phyloP scores from a whole-genome alignment of 2,888 invertebrate genomes.

The Clepsis dumicolana region DNA sequence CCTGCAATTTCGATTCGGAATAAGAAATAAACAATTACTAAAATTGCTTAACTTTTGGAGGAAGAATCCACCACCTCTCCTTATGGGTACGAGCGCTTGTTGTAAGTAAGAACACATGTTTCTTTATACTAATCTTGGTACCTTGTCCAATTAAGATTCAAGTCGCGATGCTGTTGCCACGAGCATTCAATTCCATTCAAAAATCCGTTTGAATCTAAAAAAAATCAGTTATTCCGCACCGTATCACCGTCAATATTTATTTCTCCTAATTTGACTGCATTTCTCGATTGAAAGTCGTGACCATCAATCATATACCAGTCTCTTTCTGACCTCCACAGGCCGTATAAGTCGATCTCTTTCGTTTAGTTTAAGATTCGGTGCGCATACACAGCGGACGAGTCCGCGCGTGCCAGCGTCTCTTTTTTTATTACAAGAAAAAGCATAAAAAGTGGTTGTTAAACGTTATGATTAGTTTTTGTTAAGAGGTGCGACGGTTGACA shows the following conservation, averaged over 20 bases:
- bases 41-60: background rate
- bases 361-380: slow-evolving; percentile 66
- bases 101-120: background rate
- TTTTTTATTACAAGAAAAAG: slow-evolving; percentile 76
- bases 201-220: slow-evolving; percentile 48
- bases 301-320: slow-evolving; percentile 71
- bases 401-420: slow-evolving; percentile 74
- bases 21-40: background rate
- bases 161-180: slow-evolving; percentile 20
- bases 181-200: slow-evolving; percentile 46
- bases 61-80: background rate
- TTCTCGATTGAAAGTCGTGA: slow-evolving; percentile 72
- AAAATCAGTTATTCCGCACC: slow-evolving; percentile 58
- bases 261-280: slow-evolving; percentile 83
- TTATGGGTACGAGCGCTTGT: background rate
- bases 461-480: slow-evolving; percentile 69
- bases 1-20: background rate
- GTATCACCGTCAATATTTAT: slow-evolving; percentile 72
- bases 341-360: slow-evolving; percentile 58
- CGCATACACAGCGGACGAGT: slow-evolving; percentile 68
- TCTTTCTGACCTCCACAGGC: slow-evolving; percentile 49
- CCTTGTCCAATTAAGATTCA: slow-evolving; percentile 22
- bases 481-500: slow-evolving; percentile 31
- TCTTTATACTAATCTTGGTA: background rate
- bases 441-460: slow-evolving; percentile 72